Evolutionary conservation across 2,797 vertebrate species (phyloP), one percentile per base, ranked within the genome.

Genomic region (Phalloptychus januarius): DNA sequence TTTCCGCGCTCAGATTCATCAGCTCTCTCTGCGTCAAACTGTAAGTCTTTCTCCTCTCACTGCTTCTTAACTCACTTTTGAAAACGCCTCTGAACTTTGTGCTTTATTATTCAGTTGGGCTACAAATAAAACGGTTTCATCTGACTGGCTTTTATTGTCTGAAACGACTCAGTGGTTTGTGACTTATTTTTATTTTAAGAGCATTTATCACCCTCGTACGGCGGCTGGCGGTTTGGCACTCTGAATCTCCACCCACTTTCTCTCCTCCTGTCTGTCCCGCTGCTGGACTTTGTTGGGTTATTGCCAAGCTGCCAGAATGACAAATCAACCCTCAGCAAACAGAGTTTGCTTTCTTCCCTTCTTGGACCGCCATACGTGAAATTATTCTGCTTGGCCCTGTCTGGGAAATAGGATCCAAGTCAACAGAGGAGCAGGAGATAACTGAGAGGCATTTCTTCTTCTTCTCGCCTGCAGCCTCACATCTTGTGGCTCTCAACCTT

Each of bases 291-390:
- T 88, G 77, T 87, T 74, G 81, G 36, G 77, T 77, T 89, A 78
- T 78, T 86, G 81, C 89, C 82, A 86, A 88, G 80, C 78, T 40
- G 54, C 83, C 86, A 83, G 72, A 86, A 87, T 85, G 76, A 91
- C 79, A 81, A 91, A 90, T 89, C 88, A 86, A 78, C 81, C 80
- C 78, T 80, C 58, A 4, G 82, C 86, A 75, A 83, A 84, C 81
- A 84, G 78, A 79, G 75, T 79, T 72, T 84, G 76, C 82, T 67
- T 38, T 38, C 38, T 38, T 2, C 4, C 12, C n/a, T 20, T 83
- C 80, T 78, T 72, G 86, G 87, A 79, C 83, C 80, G 75, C 81
- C 84, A 80, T 75, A 87, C 23, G 78, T 88, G 81, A 86, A 89
- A 86, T 86, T 71, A 89, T 92, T 87, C 86, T 63, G 82, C 72